phyloP scores from a whole-genome alignment of 1,140 invertebrate species.

The Cepaea nemoralis region DNA sequence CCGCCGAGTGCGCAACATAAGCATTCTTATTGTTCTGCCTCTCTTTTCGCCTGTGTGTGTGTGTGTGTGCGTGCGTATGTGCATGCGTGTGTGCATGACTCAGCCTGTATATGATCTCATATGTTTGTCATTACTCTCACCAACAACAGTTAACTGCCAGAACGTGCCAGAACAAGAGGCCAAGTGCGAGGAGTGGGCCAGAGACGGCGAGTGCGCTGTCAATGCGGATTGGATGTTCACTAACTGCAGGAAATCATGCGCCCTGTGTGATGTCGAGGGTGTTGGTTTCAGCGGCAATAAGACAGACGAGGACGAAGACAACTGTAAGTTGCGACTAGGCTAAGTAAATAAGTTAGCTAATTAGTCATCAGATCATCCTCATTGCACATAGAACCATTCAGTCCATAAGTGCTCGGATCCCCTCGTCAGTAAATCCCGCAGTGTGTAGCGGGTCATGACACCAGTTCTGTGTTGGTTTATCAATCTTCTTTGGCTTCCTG shows the following conservation, averaged over 20 bases:
- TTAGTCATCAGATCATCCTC: not conserved
- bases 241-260: slow-evolving; percentile 59
- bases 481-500: too few species aligned
- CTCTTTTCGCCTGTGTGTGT: too few species aligned
- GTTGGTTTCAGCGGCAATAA: slow-evolving; percentile 39
- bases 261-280: slow-evolving; percentile 45
- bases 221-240: slow-evolving; percentile 58
- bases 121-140: too few species aligned
- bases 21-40: too few species aligned
- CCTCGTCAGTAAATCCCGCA: too few species aligned
- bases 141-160: slow-evolving; percentile 2
- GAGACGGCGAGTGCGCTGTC: slow-evolving; percentile 52
- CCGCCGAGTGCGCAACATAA: too few species aligned
- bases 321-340: slow-evolving; percentile 1
- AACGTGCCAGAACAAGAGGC: not conserved
- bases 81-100: too few species aligned
- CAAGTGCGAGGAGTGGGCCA: slow-evolving; percentile 16
- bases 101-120: too few species aligned
- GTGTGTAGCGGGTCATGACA: too few species aligned
- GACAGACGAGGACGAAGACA: slow-evolving; percentile 36
- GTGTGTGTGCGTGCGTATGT: too few species aligned
- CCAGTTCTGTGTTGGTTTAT: too few species aligned
- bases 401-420: too few species aligned
- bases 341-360: not conserved
- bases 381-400: not conserved